A percentile compares a stretch with the other conserved stretches of the same genome.
Evolutionary conservation across 2,888 invertebrate species (phyloP).

Genomic region (Pachliopta kotzebuea): DNA sequence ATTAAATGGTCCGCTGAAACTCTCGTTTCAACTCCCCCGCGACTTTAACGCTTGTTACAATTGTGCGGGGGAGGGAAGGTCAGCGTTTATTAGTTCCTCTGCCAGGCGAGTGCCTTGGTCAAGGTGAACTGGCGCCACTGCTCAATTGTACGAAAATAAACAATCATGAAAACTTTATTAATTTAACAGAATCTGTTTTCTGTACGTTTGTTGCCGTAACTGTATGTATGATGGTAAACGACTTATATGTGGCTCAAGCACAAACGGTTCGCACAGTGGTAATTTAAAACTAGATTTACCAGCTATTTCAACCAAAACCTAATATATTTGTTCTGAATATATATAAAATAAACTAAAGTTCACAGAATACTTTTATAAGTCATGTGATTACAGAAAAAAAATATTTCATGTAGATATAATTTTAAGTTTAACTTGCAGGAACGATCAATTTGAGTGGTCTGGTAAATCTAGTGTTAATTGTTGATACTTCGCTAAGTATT

Average conservation of each 20-base stretch:
- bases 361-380: too few species aligned
- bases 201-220: slow-evolving; percentile 41
- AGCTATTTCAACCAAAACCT: too few species aligned
- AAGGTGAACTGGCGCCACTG: slow-evolving; percentile 64
- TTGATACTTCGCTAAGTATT: neutral
- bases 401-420: too few species aligned
- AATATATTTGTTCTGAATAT: too few species aligned
- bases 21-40: slow-evolving; percentile 1
- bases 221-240: slow-evolving; percentile 10
- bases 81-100: slow-evolving; percentile 54
- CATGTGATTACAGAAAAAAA: too few species aligned
- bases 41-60: slow-evolving; percentile 6
- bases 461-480: too few species aligned
- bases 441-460: too few species aligned
- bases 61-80: slow-evolving; percentile 46
- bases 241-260: neutral
- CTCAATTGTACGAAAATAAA: slow-evolving; percentile 58
- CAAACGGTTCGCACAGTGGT: neutral
- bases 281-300: too few species aligned
- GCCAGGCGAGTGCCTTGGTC: slow-evolving; percentile 54
- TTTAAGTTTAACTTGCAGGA: too few species aligned
- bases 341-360: too few species aligned
- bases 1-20: slow-evolving; percentile 21
- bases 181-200: slow-evolving; percentile 46
- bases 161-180: slow-evolving; percentile 48